Evolutionary conservation across 2,797 vertebrate species (phyloP).

Genomic region (Carduelis carduelis): DNA sequence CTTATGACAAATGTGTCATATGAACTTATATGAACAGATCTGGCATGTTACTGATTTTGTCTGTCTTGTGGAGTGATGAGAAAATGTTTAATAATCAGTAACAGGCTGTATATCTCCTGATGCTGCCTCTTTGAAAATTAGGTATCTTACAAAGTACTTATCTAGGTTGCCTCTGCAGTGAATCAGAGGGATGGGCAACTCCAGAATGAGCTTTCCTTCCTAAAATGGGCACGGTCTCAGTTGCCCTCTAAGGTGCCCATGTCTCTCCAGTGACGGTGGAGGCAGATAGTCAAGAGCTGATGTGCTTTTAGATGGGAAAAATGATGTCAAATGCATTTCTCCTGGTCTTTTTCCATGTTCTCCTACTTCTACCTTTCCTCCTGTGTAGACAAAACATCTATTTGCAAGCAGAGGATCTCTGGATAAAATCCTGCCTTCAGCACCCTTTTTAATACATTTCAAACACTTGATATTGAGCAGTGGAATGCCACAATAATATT

Average conservation of each 20-base stretch:
- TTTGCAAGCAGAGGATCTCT: neutral
- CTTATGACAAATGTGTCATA: neutral
- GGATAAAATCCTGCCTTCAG: neutral
- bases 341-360: neutral
- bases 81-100: neutral
- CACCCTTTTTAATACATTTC: neutral
- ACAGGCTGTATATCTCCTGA: neutral
- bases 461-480: neutral
- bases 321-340: neutral
- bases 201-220: neutral
- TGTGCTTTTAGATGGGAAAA: neutral
- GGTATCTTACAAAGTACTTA: neutral
- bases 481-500: neutral
- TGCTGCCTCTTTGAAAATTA: neutral
- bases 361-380: neutral
- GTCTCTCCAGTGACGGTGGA: neutral
- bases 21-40: neutral
- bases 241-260: neutral
- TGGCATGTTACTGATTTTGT: neutral
- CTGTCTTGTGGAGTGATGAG: neutral
- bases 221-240: neutral
- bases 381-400: neutral
- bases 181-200: neutral
- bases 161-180: neutral
- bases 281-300: neutral